Conservation (phyloP, 2,113 vertebrate genomes). For the Rattus rattus region DNA sequence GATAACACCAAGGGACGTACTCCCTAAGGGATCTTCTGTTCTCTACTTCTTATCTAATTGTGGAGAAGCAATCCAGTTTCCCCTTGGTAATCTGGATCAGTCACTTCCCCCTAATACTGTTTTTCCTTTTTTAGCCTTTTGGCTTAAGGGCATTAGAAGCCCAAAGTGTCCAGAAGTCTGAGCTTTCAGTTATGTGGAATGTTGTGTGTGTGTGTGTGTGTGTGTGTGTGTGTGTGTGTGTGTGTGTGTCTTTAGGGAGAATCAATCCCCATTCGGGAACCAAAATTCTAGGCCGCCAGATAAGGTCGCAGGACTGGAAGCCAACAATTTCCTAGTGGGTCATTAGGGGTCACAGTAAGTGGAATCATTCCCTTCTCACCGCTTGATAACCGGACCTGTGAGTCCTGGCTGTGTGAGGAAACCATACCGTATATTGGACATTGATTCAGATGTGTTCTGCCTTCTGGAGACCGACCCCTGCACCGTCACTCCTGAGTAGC, state of each 20-base stretch:
- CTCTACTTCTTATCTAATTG: not conserved
- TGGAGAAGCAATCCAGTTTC: not conserved
- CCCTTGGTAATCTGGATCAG: not conserved
- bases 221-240: no score
- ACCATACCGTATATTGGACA: not conserved
- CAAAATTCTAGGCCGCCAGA: not conserved
- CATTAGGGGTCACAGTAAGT: not conserved
- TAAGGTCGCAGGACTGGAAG: not conserved
- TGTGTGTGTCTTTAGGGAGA: not conserved
- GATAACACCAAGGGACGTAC: not conserved
- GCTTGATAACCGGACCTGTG: not conserved
- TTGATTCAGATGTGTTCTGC: not conserved
- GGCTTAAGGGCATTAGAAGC: not conserved
- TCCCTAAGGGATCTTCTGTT: not conserved
- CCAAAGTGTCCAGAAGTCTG: not conserved
- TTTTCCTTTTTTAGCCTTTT: not conserved
- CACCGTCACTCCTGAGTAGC: not conserved
- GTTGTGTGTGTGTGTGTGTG: not conserved
- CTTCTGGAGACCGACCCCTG: not conserved
- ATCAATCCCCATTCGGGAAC: not conserved
- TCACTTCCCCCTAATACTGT: not conserved
- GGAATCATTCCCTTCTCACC: not conserved
- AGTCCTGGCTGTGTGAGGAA: not conserved
- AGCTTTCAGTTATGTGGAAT: not conserved
- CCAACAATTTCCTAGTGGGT: not conserved